Evolutionary conservation across 2,888 invertebrate genomes (phyloP), one percentile per base, ranked within the genome.

Genomic region (Schrankia costaestrigalis): DNA sequence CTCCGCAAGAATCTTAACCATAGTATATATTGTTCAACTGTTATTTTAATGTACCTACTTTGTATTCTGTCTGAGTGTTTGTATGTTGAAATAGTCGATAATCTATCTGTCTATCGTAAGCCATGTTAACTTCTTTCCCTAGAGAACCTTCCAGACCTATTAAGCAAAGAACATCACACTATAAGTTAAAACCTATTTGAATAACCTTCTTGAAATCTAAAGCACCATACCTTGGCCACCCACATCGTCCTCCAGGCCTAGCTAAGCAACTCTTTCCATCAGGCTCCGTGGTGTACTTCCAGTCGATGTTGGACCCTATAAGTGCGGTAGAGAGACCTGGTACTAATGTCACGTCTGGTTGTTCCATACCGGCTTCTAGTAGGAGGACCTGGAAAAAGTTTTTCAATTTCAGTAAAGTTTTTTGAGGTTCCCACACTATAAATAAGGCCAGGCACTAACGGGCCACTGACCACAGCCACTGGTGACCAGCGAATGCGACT

Each of bases 291-390:
- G 76, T 67, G 66, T 91, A 93, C 11, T 73, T 73, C 93, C 93
- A 93, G 69, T 93, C 93, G 12, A 93, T 85, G 57, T 89, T 90
- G 13, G 91, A 91, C 6, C 89, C 77, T 24, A 89, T 77, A 1
- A 91, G 71, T 3, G 79, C 73, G 0, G 90, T 85, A 0, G 91
- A 89, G 11, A 92, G 82, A 0, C 89, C 87, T 0, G 93, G 93
- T 0, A 91, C 89, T 5, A 89, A 83, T 0, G 91, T 90, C 0
- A 90, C 87, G 39, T 90, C 81, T 0, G 92, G 92, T 58, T 92
- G 90, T 58, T 92, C 92, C 4, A 75, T 82, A 1, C 92, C 92
- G 1, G 91, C 92, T 73, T 92, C 92, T 26, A 92, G 56, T 0
- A 92, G 71, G 0, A 92, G 71, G 2, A 92, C 89, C 92, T 91